phyloP scores from a whole-genome alignment of 2,113 vertebrate species.

The Spilogale gracilis region DNA sequence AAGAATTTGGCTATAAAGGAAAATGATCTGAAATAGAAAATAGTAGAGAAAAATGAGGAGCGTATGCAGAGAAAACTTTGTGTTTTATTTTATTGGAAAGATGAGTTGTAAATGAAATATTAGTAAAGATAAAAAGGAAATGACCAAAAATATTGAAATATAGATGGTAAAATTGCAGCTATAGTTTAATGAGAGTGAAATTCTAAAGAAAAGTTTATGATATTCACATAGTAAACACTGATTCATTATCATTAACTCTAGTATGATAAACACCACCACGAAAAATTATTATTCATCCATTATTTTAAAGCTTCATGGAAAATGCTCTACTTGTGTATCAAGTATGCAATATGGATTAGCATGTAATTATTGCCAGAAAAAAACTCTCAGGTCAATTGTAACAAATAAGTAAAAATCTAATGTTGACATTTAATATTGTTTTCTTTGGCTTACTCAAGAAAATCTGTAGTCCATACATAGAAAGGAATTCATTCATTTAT shows the following conservation, averaged over 20 bases:
- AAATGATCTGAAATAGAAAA: not conserved
- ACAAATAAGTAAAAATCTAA: conserved; percentile 2
- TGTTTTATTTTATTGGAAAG: conserved; percentile 25
- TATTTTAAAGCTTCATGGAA: not conserved
- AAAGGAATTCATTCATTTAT: conserved; percentile 15
- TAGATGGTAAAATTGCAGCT: not conserved
- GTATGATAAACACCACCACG: not conserved
- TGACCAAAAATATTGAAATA: not conserved
- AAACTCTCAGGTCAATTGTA: not conserved
- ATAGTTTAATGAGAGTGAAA: conserved; percentile 29
- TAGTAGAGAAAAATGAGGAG: not conserved
- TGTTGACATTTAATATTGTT: conserved; percentile 22
- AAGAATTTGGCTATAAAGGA: not conserved
- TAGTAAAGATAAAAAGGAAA: conserved; percentile 21
- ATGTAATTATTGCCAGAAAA: not conserved
- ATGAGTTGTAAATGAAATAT: not conserved
- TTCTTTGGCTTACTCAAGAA: conserved; percentile 40
- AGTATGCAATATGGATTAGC: not conserved
- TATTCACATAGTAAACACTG: not conserved
- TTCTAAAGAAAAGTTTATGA: not conserved
- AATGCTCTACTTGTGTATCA: conserved; percentile 31
- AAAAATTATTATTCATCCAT: not conserved
- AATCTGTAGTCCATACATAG: conserved; percentile 13
- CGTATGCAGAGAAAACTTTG: not conserved
- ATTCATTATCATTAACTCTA: not conserved